Evolutionary conservation across 2,888 invertebrate species (phyloP), one percentile per base, ranked within the genome.

Genomic region (Hedya salicella): DNA sequence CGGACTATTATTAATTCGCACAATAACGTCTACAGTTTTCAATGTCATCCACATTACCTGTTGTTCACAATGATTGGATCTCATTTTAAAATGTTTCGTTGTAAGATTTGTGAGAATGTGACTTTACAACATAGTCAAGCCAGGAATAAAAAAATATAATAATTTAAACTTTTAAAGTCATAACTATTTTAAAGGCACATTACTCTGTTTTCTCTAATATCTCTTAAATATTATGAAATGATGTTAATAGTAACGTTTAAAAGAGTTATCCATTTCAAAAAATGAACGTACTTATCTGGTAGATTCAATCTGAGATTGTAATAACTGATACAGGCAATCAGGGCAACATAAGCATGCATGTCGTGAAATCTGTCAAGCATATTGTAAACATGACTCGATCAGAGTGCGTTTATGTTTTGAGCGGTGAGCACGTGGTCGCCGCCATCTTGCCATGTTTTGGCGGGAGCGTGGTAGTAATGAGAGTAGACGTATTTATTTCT

Each of bases 371-470:
- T 62, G 19, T 44, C 53, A 14, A 36, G 14, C 36, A 21, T 32
- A 32, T 30, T 14, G 42, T 63, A 59, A 19, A 17, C 50, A 42
- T 49, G 42, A 11, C 30, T 46, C 6, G 14, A 14, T 36, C 30
- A 6, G 40, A 42, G 56, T 50, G 32, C 14, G 21, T 59, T 44
- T 39, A 32, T 36, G 13, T 48, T 36, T 36, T 16, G 36, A 32
- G 36, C 19, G 30, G 39, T 50, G 62, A 79, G 71, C 89, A 89
- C 89, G 88, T 89, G 89, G 80, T 78, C 59, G 77, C 78, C 83
- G 85, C 88, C 88, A 86, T 88, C 77, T 86, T 88, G 74, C 54
- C 66, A 70, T 62, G 64, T 74, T 81, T 84, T 83, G 81, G 83
- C 85, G 85, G 54, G 67, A 50, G 59, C 2, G 9, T 21, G 21